These are phyloP conservation scores for Zaprionus tsacasi DNA, from an alignment of 1,140 invertebrate species.

Conservation along the genomic window DNA sequence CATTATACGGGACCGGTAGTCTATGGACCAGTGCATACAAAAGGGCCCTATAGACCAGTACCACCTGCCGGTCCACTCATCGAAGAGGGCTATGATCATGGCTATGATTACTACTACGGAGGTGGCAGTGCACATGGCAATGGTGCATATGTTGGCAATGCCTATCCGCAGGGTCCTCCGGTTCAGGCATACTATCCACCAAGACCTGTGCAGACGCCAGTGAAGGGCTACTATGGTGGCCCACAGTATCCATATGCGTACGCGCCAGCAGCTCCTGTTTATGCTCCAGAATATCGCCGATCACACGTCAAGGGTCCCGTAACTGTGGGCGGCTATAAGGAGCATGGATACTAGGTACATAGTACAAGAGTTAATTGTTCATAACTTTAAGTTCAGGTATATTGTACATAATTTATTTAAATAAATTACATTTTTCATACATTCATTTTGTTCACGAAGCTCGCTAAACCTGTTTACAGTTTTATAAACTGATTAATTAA, in stretches of 20 bases:
- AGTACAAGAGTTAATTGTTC: neutral
- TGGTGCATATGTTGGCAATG: slow-evolving; percentile 6
- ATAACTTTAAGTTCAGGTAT: slow-evolving; percentile 4
- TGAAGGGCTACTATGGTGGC: slow-evolving; percentile 38
- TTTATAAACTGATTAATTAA: slow-evolving; percentile 6
- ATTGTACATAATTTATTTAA: slow-evolving; percentile 72
- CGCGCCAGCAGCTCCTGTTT: neutral
- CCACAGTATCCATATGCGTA: slow-evolving; percentile 38
- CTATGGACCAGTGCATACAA: slow-evolving; percentile 9
- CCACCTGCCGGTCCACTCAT: slow-evolving; percentile 39
- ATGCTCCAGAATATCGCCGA: slow-evolving; percentile 28
- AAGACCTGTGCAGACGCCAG: slow-evolving; percentile 24
- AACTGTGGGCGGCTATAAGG: slow-evolving; percentile 52
- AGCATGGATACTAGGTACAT: slow-evolving; percentile 64
- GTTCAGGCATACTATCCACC: slow-evolving; percentile 36
- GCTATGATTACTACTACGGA: slow-evolving; percentile 71
- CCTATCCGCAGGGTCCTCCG: slow-evolving; percentile 19
- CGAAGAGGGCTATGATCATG: slow-evolving; percentile 64
- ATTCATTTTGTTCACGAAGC: slow-evolving; percentile 8
- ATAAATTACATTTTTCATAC: slow-evolving; percentile 2
- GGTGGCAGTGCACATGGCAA: slow-evolving; percentile 47
- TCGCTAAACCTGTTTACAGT: slow-evolving; percentile 51
- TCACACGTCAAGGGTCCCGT: neutral
- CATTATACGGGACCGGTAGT: slow-evolving; percentile 14
- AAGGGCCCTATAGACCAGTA: slow-evolving; percentile 11